Evolutionary conservation across 2,888 invertebrate genomes (phyloP).

Genomic region (Vesta saturnalis): DNA sequence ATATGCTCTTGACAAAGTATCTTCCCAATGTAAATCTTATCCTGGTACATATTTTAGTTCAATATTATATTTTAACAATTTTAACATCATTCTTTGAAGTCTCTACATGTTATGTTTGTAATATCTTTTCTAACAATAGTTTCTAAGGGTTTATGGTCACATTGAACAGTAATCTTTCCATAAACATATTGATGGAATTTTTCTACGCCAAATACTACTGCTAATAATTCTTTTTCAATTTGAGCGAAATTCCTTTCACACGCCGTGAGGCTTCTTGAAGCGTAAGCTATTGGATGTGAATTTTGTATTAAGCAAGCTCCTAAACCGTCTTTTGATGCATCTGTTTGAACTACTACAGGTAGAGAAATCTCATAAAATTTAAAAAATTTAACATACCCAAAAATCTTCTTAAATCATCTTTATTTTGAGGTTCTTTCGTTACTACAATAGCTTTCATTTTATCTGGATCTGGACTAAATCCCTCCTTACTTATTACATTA

Average conservation of each 20-base stretch:
- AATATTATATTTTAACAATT: conserved; percentile 36
- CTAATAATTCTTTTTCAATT: conserved; percentile 19
- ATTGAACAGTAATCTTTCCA: conserved; percentile 42
- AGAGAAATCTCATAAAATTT: too few species aligned
- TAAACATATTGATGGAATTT: conserved; percentile 36
- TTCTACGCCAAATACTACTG: conserved; percentile 6
- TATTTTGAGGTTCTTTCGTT: too few species aligned
- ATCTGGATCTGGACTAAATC: too few species aligned
- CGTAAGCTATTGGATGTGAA: background rate
- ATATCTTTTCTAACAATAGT: conserved; percentile 29
- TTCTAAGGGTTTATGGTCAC: conserved; percentile 39
- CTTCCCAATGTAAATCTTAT: conserved; percentile 35
- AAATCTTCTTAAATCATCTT: too few species aligned
- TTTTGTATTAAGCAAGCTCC: background rate
- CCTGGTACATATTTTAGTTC: conserved; percentile 31
- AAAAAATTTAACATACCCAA: too few species aligned
- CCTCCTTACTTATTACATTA: too few species aligned
- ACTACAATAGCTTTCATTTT: too few species aligned
- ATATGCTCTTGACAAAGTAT: conserved; percentile 29
- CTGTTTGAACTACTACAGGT: too few species aligned
- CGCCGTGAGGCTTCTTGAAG: background rate
- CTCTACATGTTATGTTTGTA: conserved; percentile 31
- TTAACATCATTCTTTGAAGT: conserved; percentile 41
- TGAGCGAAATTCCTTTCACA: conserved; percentile 1
- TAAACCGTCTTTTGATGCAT: too few species aligned